Conservation (phyloP, 2,113 vertebrate species). For the Potamarius usumacintae region DNA sequence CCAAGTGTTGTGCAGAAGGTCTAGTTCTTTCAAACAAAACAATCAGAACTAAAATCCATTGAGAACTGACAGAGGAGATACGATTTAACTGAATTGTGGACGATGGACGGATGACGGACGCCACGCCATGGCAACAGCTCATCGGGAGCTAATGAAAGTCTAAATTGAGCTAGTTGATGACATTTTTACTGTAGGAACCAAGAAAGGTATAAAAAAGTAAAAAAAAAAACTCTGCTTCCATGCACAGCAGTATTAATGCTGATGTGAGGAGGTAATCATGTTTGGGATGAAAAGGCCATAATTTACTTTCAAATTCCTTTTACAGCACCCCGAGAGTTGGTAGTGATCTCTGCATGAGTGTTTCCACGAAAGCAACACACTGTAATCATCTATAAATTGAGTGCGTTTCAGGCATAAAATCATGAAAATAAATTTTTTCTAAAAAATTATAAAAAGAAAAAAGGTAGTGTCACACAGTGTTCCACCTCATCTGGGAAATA, state of each 20-base stretch:
- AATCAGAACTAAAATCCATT: too few species aligned
- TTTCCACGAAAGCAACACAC: neutral
- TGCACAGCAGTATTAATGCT: neutral
- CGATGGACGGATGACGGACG: too few species aligned
- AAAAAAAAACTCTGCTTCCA: neutral
- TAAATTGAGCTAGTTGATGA: neutral
- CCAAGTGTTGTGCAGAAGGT: too few species aligned
- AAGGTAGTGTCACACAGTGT: too few species aligned
- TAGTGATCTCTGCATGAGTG: neutral
- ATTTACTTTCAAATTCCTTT: neutral
- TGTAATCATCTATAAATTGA: neutral
- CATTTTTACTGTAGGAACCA: neutral
- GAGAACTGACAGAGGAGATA: too few species aligned
- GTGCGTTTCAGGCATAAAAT: neutral
- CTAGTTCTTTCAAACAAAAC: too few species aligned
- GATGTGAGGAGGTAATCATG: neutral
- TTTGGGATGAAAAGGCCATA: neutral
- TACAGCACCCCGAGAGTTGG: neutral
- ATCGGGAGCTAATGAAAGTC: neutral
- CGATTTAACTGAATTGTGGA: too few species aligned
- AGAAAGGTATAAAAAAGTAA: neutral
- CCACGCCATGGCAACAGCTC: too few species aligned
- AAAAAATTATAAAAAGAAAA: neutral
- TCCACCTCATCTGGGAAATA: neutral
- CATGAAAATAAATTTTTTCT: too few species aligned